Evolutionary conservation across 2,797 vertebrate species (phyloP).

Genomic region (Sorex maritimensis): DNA sequence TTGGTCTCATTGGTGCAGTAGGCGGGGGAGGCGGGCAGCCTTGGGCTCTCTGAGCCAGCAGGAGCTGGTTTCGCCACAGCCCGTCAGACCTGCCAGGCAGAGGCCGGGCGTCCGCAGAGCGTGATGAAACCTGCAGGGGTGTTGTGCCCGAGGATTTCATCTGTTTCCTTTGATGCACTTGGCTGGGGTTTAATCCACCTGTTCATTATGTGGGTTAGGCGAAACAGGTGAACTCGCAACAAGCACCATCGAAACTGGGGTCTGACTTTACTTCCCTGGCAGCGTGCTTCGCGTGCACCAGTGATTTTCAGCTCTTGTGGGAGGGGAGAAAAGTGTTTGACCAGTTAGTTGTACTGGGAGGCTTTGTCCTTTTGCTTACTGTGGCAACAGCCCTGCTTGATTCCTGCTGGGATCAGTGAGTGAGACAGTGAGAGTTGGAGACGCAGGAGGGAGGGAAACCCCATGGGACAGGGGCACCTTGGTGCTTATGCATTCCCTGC

Average conservation of each 20-base stretch:
- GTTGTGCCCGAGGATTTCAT: constrained; percentile 87
- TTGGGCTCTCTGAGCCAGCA: not conserved
- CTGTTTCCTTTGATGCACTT: constrained; percentile 91
- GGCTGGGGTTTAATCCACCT: constrained; percentile 91
- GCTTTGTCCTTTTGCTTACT: too few species aligned
- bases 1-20: not conserved
- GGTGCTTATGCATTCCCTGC: too few species aligned
- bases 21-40: constrained; percentile 57
- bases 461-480: too few species aligned
- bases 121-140: constrained; percentile 90
- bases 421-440: too few species aligned
- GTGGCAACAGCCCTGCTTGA: too few species aligned
- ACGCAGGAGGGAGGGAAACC: too few species aligned
- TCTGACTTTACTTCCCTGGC: constrained; percentile 83
- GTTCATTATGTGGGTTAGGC: constrained; percentile 92
- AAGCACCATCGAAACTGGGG: constrained; percentile 91
- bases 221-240: constrained; percentile 92
- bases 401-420: too few species aligned
- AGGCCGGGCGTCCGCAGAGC: constrained; percentile 83
- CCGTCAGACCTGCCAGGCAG: constrained; percentile 89
- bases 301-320: constrained; percentile 37
- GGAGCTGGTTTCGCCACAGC: constrained; percentile 87
- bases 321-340: constrained; percentile 36
- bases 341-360: not conserved
- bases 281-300: constrained; percentile 73